Evolutionary conservation across 35 echinoderm and acorn worm species (phyloP).

Genomic region (Ophiothrix spiculata): DNA sequence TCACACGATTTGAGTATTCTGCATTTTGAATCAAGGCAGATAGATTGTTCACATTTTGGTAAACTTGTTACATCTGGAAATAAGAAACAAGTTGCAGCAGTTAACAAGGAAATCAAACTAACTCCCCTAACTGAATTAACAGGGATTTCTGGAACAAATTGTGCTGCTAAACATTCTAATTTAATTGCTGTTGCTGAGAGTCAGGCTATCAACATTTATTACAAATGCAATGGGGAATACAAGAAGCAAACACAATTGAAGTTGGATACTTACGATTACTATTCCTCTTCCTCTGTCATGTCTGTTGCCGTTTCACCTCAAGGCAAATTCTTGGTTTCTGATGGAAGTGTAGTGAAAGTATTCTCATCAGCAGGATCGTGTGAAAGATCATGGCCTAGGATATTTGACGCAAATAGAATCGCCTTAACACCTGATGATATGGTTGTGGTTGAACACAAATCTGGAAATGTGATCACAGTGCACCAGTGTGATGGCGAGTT

Average conservation of each 20-base stretch:
- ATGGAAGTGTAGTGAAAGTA: background rate
- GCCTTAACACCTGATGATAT: background rate
- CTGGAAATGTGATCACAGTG: background rate
- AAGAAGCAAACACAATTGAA: background rate
- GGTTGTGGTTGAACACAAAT: background rate
- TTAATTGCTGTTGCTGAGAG: background rate
- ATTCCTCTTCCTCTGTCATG: too few relatives aligned
- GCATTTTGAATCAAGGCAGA: background rate
- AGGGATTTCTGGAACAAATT: background rate
- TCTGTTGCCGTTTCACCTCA: too few relatives aligned
- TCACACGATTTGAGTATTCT: background rate
- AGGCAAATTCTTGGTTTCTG: background rate
- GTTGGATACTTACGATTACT: too few relatives aligned
- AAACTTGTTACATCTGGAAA: background rate
- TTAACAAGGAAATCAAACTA: background rate
- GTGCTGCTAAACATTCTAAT: background rate
- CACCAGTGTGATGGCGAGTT: background rate
- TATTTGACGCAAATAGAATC: background rate
- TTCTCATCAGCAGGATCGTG: background rate
- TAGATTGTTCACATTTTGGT: background rate
- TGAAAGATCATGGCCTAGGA: background rate
- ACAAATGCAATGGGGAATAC: background rate
- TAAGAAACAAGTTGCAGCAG: too few relatives aligned
- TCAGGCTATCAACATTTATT: background rate
- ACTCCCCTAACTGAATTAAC: background rate